Evolutionary conservation across 2,888 invertebrate species (phyloP), one percentile per base, ranked within the genome.

Genomic region (Metacarcinus magister): DNA sequence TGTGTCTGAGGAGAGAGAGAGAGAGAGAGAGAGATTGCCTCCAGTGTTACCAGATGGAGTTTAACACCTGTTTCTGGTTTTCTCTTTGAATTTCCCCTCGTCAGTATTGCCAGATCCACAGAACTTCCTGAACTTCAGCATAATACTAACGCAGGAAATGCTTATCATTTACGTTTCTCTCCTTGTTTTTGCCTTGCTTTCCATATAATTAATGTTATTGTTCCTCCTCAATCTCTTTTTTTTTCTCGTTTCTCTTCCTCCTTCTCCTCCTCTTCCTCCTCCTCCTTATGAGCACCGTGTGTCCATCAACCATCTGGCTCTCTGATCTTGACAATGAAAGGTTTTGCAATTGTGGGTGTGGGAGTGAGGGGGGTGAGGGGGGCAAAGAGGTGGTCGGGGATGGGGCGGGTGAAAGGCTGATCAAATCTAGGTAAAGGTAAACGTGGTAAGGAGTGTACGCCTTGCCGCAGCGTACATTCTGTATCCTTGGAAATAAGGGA

Each of bases 311-410:
- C 90, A 39, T 19, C 44, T 90, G 90, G 90, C 19, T 44, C 28
- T 44, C 90, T 90, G 90, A n/a, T 90, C 90, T 44, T 90, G 67
- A 67, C 67, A 67, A n/a, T 67, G 67, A 67, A 67, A 23, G 67
- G 5, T 67, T 54, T 54, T 54, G 54, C 54, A 54, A 54, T 54
- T 54, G 54, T 54, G 54, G 8, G 54, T 54, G 8, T 54, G 54
- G 54, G 46, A 16, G 54, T 13, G 1, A 1, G 54, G 54, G 54
- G 54, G 54, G n/a, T n/a, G n/a, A n/a, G 13, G 54, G 54, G 54
- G 54, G 54, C 54, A 54, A 13, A 54, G 1, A 16, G 16, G 3
- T 10, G 8, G 3, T 16, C 13, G 54, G 54, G 54, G 54, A 7
- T 16, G n/a, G n/a, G 8, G 54, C 54, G 16, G 54, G 54, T 54